Evolutionary conservation across 1,140 invertebrate species (phyloP), one percentile per base, ranked within the genome.

Genomic region (Philopotamus ludificatus): DNA sequence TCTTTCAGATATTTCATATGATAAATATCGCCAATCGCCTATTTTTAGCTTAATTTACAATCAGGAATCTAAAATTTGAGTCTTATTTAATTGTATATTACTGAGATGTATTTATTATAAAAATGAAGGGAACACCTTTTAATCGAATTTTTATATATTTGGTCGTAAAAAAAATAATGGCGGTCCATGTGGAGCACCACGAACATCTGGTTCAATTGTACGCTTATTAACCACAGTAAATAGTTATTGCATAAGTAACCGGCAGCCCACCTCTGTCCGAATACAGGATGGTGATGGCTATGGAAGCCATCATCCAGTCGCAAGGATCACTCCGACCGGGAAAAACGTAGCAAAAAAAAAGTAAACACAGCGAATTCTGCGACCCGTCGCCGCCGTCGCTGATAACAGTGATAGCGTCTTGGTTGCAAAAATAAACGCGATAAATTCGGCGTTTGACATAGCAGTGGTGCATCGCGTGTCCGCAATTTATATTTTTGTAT

Each of bases 231-330:
- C 57, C n/a, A 60, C 59, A 4, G 60, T 39, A n/a, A 41, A 9
- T 44, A 23, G 39, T 58, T 41, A 58, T 58, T 60, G 34, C 26
- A 54, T 54, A 60, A 60, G 42, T 34, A 47, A 20, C 10, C 44
- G 42, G 21, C 42, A 44, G 55, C 39, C 49, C 62, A 44, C 25
- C 63, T 57, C 51, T 50, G 54, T 16, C 62, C 49, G 26, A 9
- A 23, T 12, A 59, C 49, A 63, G 61, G 51, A 63, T 55, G 23
- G 23, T 23, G 2, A 23, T 41, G 39, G 25, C 49, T 18, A 26
- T 49, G 50, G n/a, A 64, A 68, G 55, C 49, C 49, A 65, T 64
- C 66, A 65, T 68, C 66, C 66, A 55, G 41, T 25, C 3, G 39
- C 12, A 2, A 47, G 42, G 42, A 47, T 20, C 42, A 47, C 9